phyloP scores from a whole-genome alignment of 1,140 invertebrate genomes.

The Campoletis sonorensis region DNA sequence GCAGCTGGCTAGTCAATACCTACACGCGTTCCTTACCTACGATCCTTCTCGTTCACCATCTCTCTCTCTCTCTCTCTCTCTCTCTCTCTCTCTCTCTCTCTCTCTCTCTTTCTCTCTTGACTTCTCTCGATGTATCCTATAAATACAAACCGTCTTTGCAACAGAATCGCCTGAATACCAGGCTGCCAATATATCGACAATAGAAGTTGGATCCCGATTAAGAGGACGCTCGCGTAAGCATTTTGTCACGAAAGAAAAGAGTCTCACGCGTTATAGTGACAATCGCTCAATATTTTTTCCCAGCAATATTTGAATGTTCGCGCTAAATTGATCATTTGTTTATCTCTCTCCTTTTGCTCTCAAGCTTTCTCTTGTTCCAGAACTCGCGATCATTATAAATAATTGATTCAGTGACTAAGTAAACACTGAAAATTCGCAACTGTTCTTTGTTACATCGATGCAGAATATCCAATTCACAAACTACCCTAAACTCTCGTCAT shows the following conservation, averaged over 20 bases:
- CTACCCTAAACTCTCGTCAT: too few relatives aligned
- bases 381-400: too few relatives aligned
- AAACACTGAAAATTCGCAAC: too few relatives aligned
- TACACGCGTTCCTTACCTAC: conserved; percentile 60
- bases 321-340: not conserved
- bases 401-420: too few relatives aligned
- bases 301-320: not conserved
- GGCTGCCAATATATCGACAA: not conserved
- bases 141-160: conserved; percentile 11
- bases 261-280: not conserved
- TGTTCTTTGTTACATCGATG: too few relatives aligned
- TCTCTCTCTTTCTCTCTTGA: conserved; percentile 11
- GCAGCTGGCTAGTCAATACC: conserved; percentile 71
- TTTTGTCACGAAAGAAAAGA: not conserved
- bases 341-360: too few relatives aligned
- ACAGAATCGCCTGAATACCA: conserved; percentile 15
- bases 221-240: not conserved
- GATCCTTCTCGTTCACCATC: conserved; percentile 11
- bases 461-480: too few relatives aligned
- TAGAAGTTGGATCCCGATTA: not conserved
- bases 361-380: too few relatives aligned
- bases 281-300: not conserved
- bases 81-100: conserved; percentile 19
- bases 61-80: conserved; percentile 4
- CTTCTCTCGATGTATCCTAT: conserved; percentile 18